These are phyloP conservation scores for Sebastes iracundus DNA, from an alignment of 2,797 vertebrate genomes.

Conservation along the genomic window DNA sequence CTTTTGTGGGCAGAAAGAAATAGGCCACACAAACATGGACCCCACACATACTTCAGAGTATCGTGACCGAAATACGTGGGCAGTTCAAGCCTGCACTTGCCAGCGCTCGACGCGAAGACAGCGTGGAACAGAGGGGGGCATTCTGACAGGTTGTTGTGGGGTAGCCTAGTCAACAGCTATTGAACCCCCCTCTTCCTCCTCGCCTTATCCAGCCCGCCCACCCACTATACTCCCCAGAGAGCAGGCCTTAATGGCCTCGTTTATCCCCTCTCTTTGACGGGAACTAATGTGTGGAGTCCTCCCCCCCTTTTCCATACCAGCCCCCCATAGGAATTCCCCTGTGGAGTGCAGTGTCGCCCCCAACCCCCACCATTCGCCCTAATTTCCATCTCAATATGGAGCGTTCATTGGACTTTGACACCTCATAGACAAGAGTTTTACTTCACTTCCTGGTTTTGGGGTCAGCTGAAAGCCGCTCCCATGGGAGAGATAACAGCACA, in stretches of 20 bases:
- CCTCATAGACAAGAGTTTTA: slow-evolving; percentile 77
- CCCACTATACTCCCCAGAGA: slow-evolving; percentile 75
- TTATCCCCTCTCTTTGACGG: slow-evolving; percentile 79
- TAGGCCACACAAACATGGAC: slow-evolving; percentile 53
- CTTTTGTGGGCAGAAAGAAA: slow-evolving; percentile 14
- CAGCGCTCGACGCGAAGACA: slow-evolving; percentile 54
- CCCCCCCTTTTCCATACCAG: slow-evolving; percentile 55
- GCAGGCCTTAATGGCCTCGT: slow-evolving; percentile 79
- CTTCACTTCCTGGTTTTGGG: slow-evolving; percentile 80
- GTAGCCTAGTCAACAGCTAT: slow-evolving; percentile 82
- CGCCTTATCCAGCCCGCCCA: slow-evolving; percentile 73
- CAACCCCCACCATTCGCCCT: slow-evolving; percentile 69
- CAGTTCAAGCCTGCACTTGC: slow-evolving; percentile 74
- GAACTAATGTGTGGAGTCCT: slow-evolving; percentile 76
- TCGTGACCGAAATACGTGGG: slow-evolving; percentile 45
- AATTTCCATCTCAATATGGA: slow-evolving; percentile 82
- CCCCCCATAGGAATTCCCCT: slow-evolving; percentile 77
- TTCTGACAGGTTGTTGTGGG: slow-evolving; percentile 83
- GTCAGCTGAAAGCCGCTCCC: slow-evolving; percentile 74
- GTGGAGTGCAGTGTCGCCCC: slow-evolving; percentile 63
- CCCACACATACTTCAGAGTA: slow-evolving; percentile 58
- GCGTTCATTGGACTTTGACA: slow-evolving; percentile 81
- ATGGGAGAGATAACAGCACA: slow-evolving; percentile 63
- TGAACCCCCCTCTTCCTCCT: slow-evolving; percentile 52
- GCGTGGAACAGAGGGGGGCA: slow-evolving; percentile 69